Evolutionary conservation across 2,797 vertebrate genomes (phyloP), one percentile per base, ranked within the genome.

Genomic region (Pantherophis vulpinus): DNA sequence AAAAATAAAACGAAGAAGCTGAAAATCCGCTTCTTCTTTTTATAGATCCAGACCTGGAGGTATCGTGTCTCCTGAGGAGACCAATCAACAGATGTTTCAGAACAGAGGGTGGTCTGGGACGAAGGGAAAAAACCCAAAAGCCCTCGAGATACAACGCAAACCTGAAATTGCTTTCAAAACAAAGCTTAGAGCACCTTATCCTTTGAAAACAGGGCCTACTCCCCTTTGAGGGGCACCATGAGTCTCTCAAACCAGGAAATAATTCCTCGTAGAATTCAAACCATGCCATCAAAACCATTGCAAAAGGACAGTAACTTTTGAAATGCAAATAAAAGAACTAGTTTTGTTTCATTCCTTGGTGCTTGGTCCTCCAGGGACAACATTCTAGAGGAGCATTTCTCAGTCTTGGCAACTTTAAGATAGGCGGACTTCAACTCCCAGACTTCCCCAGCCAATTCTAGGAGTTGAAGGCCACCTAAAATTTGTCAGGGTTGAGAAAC

Each of bases 291-390:
- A 4, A 10, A 83, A 25, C 42, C 5, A 83, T 83, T 25, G 74
- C 74, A 83, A 47, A 83, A 83, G 37, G 74, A 25, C 20, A 47
- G 32, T 37, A 37, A 79, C 37, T 79, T 79, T 79, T 2, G 5
- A 47, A 25, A 83, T 25, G 9, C 37, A 25, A 83, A 47, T 25
- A 25, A 83, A 83, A 83, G 4, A 83, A 47, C 74, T 47, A 12
- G 4, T 25, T 83, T 25, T 47, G 74, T 47, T 10, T 18, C 66
- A 79, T 37, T 42, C 42, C 55, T 58, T n/a, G 13, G 13, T 8
- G 13, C 3, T 1, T 27, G 8, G 16, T 56, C 0, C 16, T 18
- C 37, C 8, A 0, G 0, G 20, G 0, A 1, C 0, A 88, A 58
- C 0, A 1, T 90, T 70, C 11, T n/a, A 20, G 18, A 37, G 23